These are phyloP conservation scores for Helicorthomorpha holstii DNA, from an alignment of 1,140 invertebrate genomes.

Conservation along the genomic window DNA sequence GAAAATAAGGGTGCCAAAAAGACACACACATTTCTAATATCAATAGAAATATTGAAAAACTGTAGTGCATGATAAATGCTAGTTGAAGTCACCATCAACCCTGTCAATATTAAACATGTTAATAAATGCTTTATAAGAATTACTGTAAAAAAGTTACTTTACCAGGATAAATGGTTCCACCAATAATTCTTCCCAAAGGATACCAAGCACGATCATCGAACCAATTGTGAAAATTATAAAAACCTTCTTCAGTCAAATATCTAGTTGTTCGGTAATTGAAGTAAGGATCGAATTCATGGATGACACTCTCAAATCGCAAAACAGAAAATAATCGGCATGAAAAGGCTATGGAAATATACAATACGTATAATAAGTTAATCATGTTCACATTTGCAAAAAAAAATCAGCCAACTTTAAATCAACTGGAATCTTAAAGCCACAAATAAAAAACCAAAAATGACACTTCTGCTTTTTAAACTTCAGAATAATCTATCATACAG, in stretches of 20 bases:
- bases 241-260: conserved; percentile 85
- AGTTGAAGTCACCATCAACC: conserved; percentile 94
- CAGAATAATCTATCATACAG: background rate
- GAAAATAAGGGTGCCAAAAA: conserved; percentile 95
- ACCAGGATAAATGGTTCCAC: conserved; percentile 91
- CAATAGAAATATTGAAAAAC: conserved; percentile 81
- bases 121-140: background rate
- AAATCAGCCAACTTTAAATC: background rate
- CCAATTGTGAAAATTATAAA: conserved; percentile 98
- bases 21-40: conserved; percentile 94
- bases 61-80: conserved; percentile 72
- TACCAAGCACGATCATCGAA: conserved; percentile 99
- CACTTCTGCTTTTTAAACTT: background rate
- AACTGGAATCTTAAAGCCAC: background rate
- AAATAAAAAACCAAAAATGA: conserved; percentile 2
- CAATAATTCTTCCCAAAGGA: conserved; percentile 89
- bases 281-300: conserved; percentile 98
- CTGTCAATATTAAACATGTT: conserved; percentile 14
- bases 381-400: background rate
- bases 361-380: background rate
- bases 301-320: conserved; percentile 91
- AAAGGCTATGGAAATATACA: conserved; percentile 56
- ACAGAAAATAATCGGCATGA: conserved; percentile 88
- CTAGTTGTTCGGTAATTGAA: conserved; percentile 96
- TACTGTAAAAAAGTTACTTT: conserved; percentile 9